These are phyloP conservation scores for Cylindroiulus punctatus DNA, from an alignment of 2,888 invertebrate species.

Conservation along the genomic window DNA sequence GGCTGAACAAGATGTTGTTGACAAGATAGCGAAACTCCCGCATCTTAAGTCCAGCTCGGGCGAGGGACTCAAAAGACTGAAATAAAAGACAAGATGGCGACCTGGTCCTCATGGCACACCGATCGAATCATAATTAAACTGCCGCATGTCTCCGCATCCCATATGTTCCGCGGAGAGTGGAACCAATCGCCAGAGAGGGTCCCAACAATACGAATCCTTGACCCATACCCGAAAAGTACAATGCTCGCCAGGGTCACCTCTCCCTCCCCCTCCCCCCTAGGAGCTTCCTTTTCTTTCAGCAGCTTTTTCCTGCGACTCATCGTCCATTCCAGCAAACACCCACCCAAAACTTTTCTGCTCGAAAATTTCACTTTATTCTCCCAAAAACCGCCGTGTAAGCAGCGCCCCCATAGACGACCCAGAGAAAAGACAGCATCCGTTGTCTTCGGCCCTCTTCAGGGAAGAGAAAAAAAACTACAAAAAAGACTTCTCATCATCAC, in stretches of 20 bases:
- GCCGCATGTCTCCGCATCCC: slow-evolving; percentile 8
- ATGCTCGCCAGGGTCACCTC: background rate
- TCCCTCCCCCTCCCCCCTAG: slow-evolving; percentile 2
- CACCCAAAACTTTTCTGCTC: slow-evolving; percentile 10
- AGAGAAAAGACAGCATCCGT: slow-evolving; percentile 18
- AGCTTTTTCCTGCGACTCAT: slow-evolving; percentile 7
- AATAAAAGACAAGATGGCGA: slow-evolving; percentile 1
- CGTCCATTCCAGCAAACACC: background rate
- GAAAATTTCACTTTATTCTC: slow-evolving; percentile 18
- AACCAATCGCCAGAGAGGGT: slow-evolving; percentile 10
- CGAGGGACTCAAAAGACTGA: slow-evolving; percentile 18
- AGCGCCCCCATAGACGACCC: slow-evolving; percentile 12
- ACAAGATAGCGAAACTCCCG: slow-evolving; percentile 18
- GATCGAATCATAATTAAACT: slow-evolving; percentile 8
- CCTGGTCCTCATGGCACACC: background rate
- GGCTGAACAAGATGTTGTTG: slow-evolving; percentile 18
- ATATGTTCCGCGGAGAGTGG: slow-evolving; percentile 9
- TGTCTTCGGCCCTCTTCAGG: slow-evolving; percentile 18
- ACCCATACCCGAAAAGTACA: slow-evolving; percentile 18
- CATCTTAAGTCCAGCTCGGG: slow-evolving; percentile 2
- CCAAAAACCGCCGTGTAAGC: background rate
- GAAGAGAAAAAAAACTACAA: background rate
- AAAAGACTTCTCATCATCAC: slow-evolving; percentile 18
- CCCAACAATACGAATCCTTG: slow-evolving; percentile 18
- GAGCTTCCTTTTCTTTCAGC: background rate